phyloP scores from a whole-genome alignment of 2,888 invertebrate genomes.

The Melangyna quadrimaculata region DNA sequence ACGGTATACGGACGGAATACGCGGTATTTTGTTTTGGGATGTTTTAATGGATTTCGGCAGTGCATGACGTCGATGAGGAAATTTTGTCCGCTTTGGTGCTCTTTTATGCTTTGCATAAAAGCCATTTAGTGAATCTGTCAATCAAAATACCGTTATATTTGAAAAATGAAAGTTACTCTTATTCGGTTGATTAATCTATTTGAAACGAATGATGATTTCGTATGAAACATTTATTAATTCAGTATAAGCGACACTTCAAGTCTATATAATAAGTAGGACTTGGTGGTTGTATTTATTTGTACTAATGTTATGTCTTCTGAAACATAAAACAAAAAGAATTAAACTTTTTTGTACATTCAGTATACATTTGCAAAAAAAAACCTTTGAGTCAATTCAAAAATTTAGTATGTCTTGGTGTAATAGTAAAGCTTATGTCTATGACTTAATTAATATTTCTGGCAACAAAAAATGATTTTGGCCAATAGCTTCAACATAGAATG shows the following conservation, averaged over 20 bases:
- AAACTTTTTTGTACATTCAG: too few relatives aligned
- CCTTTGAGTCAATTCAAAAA: too few relatives aligned
- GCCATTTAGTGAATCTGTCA: conserved; percentile 52
- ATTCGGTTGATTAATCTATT: conserved; percentile 33
- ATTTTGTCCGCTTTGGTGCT: conserved; percentile 17
- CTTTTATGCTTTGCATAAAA: conserved; percentile 43
- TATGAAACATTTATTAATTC: background rate
- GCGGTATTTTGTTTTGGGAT: conserved; percentile 11
- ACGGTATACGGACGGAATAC: background rate
- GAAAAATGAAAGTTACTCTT: conserved; percentile 64
- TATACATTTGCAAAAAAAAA: too few relatives aligned
- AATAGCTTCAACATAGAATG: too few relatives aligned
- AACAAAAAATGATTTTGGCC: too few relatives aligned
- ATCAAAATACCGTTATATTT: conserved; percentile 59
- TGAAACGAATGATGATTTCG: conserved; percentile 24
- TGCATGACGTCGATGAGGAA: conserved; percentile 40
- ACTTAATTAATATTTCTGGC: too few relatives aligned
- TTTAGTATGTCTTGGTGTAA: too few relatives aligned
- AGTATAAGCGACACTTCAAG: background rate
- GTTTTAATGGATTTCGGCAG: conserved; percentile 59
- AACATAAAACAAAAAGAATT: too few relatives aligned
- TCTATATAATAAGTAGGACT: too few relatives aligned
- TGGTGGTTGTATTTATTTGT: too few relatives aligned
- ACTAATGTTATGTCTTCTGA: too few relatives aligned
- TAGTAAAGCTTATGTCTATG: too few relatives aligned